Evolutionary conservation across 1,140 invertebrate genomes (phyloP).

Genomic region (Spodoptera frugiperda): DNA sequence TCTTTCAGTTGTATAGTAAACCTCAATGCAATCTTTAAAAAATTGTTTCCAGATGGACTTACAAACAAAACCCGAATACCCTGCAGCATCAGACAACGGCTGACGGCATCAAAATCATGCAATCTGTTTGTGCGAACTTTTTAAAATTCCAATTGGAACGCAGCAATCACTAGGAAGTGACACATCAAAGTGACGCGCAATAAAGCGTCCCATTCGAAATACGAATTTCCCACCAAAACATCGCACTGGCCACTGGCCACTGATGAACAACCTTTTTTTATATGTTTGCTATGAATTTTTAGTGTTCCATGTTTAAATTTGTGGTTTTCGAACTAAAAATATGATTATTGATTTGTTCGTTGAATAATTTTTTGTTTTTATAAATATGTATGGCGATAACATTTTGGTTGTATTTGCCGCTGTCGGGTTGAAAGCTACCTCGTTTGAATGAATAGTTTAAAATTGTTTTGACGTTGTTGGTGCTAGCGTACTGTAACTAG

Average conservation of each 20-base stretch:
- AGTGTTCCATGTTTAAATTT: slow-evolving; percentile 39
- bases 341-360: slow-evolving; percentile 15
- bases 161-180: slow-evolving; percentile 56
- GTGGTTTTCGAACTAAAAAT: slow-evolving; percentile 12
- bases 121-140: slow-evolving; percentile 58
- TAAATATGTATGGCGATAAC: slow-evolving; percentile 3
- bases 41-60: background rate
- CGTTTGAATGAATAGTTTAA: no score
- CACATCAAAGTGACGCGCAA: slow-evolving; percentile 59
- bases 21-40: background rate
- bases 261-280: slow-evolving; percentile 35
- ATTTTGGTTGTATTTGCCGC: background rate
- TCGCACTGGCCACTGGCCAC: slow-evolving; percentile 27
- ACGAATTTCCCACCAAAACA: slow-evolving; percentile 40
- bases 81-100: slow-evolving; percentile 34
- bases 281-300: slow-evolving; percentile 45
- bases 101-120: slow-evolving; percentile 50
- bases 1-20: no score
- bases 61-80: background rate
- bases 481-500: no score
- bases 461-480: no score
- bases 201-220: slow-evolving; percentile 52
- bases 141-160: slow-evolving; percentile 53
- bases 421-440: no score
- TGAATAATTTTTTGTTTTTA: background rate